These are phyloP conservation scores for Aphelenchoides fujianensis DNA, from an alignment of 1,140 invertebrate genomes.

Conservation along the genomic window DNA sequence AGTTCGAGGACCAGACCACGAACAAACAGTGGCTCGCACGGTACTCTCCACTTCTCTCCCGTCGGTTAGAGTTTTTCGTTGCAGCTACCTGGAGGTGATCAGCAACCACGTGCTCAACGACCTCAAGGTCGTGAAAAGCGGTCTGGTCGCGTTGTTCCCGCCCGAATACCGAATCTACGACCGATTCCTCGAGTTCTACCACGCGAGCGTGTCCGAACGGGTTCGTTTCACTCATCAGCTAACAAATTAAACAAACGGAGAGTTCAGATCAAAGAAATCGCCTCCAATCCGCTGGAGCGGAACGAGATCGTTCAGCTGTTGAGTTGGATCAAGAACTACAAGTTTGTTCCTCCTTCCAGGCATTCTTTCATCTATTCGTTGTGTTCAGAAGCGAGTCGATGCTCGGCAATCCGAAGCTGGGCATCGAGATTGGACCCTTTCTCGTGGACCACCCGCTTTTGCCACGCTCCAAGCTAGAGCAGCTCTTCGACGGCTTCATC, in stretches of 20 bases:
- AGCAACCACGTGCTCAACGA: conserved; percentile 46
- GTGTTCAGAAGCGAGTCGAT: conserved; percentile 72
- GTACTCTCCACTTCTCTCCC: no score
- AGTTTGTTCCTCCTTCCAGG: conserved; percentile 61
- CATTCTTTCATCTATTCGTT: not conserved
- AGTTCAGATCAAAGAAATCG: conserved; percentile 77
- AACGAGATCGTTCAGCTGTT: conserved; percentile 93
- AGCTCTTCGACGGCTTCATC: conserved; percentile 73
- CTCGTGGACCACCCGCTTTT: conserved; percentile 69
- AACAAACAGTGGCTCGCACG: conserved; percentile 93
- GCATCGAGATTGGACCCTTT: conserved; percentile 76
- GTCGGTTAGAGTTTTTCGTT: no score
- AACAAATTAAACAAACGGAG: conserved; percentile 12
- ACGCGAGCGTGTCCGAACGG: conserved; percentile 78
- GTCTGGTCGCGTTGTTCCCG: conserved; percentile 90
- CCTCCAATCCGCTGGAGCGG: conserved; percentile 80
- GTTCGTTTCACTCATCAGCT: conserved; percentile 66
- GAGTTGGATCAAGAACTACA: conserved; percentile 74
- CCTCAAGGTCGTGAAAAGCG: conserved; percentile 66
- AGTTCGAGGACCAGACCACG: conserved; percentile 81
- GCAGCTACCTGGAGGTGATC: conserved; percentile 58
- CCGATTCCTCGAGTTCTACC: conserved; percentile 88
- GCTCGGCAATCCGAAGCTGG: conserved; percentile 80
- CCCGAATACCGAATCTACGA: conserved; percentile 88
- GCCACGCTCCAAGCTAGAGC: conserved; percentile 68